Base-by-base conservation (phyloP, 2,888 invertebrate species). In the Drosophila ustulata region DNA sequence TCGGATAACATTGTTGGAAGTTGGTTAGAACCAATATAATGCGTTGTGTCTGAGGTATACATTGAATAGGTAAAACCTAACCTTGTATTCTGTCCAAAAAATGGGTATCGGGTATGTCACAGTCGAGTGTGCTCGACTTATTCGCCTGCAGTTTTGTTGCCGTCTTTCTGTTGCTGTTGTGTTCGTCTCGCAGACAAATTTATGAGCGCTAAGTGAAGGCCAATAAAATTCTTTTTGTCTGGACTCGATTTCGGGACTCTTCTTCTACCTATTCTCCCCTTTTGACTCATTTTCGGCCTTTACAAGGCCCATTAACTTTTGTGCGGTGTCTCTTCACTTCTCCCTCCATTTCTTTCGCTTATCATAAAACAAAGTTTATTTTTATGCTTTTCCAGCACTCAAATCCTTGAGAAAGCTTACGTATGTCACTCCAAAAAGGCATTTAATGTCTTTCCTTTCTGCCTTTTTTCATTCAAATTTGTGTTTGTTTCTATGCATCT, bases 181-280 rank as follows among this genome's bases (percentile, higher is more conserved):
- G 26, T 51, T 52, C 25, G 69, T 66, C 80, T 71, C 52, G 74
- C 69, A 79, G 90, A 86, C 84, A 88, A 89, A 89, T 89, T 89
- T 89, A 89, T 90, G 89, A 90, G 75, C 82, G 77, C 76, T 80
- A 86, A 86, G 84, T 88, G 89, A 84, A 88, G 82, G 87, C 88
- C 86, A 89, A 90, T 89, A 90, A 90, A 86, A 89, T 83, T 77
- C 67, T 75, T 81, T 81, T 74, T 71, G 87, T 87, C 80, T 85
- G 87, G 79, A 77, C 75, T 71, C 56, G 66, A 66, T 70, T 66
- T 26, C 30, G 62, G 37, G 37, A 4, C 26, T 39, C 39, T 23
- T 62, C 34, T 18, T 25, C 34, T 18, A 13, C 2, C n/a, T 25
- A 3, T 28, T 57, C 47, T 41, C 49, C 55, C 25, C 57, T 11